phyloP scores from a whole-genome alignment of 2,113 vertebrate genomes.

The Athene cunicularia region DNA sequence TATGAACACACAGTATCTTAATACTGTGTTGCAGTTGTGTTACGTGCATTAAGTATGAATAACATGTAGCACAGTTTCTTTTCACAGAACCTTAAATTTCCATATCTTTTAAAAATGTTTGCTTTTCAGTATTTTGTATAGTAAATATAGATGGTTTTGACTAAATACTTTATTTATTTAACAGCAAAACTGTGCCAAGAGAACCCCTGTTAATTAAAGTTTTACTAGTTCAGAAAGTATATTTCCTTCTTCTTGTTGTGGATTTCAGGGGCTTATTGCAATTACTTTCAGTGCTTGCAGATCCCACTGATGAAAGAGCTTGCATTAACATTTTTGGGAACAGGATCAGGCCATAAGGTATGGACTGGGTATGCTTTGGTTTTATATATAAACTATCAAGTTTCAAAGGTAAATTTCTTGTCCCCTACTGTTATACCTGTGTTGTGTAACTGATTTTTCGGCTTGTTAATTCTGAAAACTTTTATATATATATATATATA shows the following conservation, averaged over 20 bases:
- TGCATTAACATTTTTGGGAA: constrained; percentile 25
- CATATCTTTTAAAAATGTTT: constrained; percentile 42
- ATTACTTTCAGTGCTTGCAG: constrained; percentile 44
- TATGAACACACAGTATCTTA: constrained; percentile 40
- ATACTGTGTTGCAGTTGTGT: constrained; percentile 62
- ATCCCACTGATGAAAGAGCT: constrained; percentile 21
- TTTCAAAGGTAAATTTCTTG: background rate
- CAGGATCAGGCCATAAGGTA: constrained; percentile 29
- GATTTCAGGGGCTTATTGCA: constrained; percentile 54
- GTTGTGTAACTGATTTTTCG: background rate
- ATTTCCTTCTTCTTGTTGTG: constrained; percentile 33
- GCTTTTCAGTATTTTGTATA: constrained; percentile 76
- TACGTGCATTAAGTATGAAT: constrained; percentile 62
- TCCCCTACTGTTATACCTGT: background rate
- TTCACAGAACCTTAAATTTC: constrained; percentile 59
- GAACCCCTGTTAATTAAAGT: constrained; percentile 69
- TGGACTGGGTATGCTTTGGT: background rate
- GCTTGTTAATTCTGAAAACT: background rate
- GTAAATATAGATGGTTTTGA: constrained; percentile 82
- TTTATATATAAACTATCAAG: background rate
- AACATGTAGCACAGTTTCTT: constrained; percentile 69
- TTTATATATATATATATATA: no score
- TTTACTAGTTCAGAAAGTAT: constrained; percentile 44
- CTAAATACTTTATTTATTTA: constrained; percentile 85
- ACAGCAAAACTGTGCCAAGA: constrained; percentile 84